Evolutionary conservation across 2,113 vertebrate genomes (phyloP).

Genomic region (Bubo scandiacus): DNA sequence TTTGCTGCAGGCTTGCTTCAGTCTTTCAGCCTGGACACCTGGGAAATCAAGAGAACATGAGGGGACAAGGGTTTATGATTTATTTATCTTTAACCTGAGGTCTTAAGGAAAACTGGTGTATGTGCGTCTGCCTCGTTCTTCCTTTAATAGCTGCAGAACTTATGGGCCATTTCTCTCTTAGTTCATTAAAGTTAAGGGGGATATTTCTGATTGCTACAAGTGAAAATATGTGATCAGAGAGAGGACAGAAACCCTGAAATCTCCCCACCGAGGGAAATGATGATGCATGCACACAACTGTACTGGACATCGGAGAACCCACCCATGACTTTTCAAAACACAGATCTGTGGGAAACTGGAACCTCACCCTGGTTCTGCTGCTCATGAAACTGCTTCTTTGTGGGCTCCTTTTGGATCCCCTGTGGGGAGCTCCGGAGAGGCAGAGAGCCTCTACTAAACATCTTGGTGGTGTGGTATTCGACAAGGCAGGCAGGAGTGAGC

Average conservation of each 20-base stretch:
- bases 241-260: not conserved
- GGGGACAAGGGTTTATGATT: not conserved
- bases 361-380: not conserved
- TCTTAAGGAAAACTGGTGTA: not conserved
- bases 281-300: fast-evolving
- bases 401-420: not conserved
- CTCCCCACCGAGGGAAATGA: not conserved
- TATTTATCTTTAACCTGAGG: conserved; percentile 5
- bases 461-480: fast-evolving
- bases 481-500: not conserved
- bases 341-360: not conserved
- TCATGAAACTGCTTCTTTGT: not conserved
- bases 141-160: not conserved
- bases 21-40: not conserved
- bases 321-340: fast-evolving
- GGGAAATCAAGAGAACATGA: not conserved
- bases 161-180: not conserved
- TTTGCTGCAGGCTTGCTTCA: not conserved
- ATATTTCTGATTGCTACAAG: not conserved
- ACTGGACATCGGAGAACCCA: not conserved
- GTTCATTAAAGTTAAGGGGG: not conserved
- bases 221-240: not conserved
- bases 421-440: not conserved
- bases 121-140: not conserved
- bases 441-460: not conserved